A percentile compares a stretch with the other conserved stretches of the same genome.
Conservation (phyloP, 2,888 invertebrate species). For the Glyphotaelius pellucidus region DNA sequence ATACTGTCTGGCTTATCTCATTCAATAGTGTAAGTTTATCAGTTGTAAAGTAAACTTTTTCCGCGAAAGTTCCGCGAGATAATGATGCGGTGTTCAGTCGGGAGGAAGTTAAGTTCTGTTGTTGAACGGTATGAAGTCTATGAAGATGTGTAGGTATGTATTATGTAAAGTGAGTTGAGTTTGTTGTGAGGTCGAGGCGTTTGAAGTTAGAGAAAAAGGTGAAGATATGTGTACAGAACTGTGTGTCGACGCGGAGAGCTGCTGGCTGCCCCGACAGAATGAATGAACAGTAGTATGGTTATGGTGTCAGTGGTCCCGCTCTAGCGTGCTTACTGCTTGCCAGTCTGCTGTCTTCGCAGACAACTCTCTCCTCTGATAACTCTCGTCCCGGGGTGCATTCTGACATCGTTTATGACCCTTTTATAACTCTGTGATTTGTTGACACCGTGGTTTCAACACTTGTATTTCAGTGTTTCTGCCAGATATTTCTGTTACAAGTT, state of each 20-base stretch:
- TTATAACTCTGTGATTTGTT: background rate
- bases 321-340: background rate
- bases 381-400: conserved; percentile 28
- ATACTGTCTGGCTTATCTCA: background rate
- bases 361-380: conserved; percentile 46
- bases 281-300: conserved; percentile 56
- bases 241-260: background rate
- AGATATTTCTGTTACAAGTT: background rate
- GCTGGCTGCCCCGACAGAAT: conserved; percentile 13
- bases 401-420: conserved; percentile 14
- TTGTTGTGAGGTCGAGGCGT: background rate
- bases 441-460: background rate
- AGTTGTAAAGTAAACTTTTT: background rate
- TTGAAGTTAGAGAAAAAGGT: conserved; percentile 12
- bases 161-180: background rate
- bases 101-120: background rate
- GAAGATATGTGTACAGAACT: background rate
- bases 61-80: background rate
- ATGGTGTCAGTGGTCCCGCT: conserved; percentile 25
- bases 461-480: background rate
- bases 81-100: too few species aligned
- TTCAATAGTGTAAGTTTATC: background rate
- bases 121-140: background rate
- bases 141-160: background rate
- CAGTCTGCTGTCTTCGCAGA: background rate